Conservation (phyloP, 2,113 vertebrate species). For the Rhinopithecus roxellana region DNA sequence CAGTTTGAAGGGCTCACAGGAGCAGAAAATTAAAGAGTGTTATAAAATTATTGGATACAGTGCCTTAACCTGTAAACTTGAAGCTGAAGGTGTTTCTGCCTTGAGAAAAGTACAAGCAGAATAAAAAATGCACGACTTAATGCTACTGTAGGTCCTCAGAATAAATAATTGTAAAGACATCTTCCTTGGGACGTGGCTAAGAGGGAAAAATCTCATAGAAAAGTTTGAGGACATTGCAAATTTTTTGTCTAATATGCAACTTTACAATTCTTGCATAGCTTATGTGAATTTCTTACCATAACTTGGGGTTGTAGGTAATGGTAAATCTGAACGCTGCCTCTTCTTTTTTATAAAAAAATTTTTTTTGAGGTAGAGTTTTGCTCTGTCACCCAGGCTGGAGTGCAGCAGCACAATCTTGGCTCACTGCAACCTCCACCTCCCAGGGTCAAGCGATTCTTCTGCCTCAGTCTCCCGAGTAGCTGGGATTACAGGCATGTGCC, state of each 20-base stretch:
- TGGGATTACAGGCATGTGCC: no score
- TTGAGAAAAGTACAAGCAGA: neutral
- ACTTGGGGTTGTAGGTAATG: rapidly evolving
- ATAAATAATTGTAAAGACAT: neutral
- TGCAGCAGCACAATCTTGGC: no score
- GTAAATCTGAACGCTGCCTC: neutral
- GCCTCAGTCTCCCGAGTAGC: no score
- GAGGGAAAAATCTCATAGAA: neutral
- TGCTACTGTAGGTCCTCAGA: neutral
- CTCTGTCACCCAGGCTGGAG: no score
- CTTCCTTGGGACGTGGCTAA: neutral
- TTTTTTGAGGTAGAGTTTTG: no score
- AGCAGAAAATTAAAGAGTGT: neutral
- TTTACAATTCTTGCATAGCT: no score
- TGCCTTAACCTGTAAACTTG: neutral
- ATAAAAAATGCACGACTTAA: neutral
- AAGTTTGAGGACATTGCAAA: neutral
- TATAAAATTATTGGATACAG: neutral
- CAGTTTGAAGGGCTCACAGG: neutral
- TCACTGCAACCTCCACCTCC: no score
- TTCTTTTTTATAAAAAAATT: no score
- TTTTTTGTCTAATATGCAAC: neutral
- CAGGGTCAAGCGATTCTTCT: no score
- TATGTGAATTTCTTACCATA: neutral
- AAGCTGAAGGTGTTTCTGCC: neutral